These are phyloP conservation scores for Pomatorhinus ruficollis DNA, from an alignment of 2,113 vertebrate species.

Conservation along the genomic window DNA sequence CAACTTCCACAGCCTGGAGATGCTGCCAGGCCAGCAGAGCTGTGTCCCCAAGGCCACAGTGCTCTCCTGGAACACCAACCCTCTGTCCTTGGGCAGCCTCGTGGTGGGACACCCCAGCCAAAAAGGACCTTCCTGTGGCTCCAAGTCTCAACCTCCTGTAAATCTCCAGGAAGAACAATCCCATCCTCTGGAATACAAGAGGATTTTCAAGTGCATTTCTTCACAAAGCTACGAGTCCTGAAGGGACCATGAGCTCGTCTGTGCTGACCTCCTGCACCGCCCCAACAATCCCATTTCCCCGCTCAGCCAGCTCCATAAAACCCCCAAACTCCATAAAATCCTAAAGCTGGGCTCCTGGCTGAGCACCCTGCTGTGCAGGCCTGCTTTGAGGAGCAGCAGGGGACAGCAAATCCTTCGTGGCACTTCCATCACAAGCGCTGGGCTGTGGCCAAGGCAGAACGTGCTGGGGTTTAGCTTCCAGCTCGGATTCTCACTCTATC, in stretches of 20 bases:
- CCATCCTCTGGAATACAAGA: background rate
- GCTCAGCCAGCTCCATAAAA: background rate
- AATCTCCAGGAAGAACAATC: background rate
- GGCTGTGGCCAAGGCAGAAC: background rate
- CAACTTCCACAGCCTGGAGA: background rate
- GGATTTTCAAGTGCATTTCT: background rate
- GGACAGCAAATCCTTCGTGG: background rate
- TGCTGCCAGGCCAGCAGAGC: background rate
- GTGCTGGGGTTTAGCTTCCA: background rate
- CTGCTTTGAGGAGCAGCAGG: background rate
- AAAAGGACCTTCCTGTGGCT: accelerated
- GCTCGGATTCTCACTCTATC: background rate
- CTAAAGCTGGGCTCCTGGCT: background rate
- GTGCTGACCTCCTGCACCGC: background rate
- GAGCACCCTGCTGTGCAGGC: accelerated
- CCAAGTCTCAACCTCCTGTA: background rate
- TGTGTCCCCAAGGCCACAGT: background rate
- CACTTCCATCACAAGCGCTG: background rate
- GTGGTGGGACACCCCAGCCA: background rate
- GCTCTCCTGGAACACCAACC: no score
- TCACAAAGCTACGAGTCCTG: background rate
- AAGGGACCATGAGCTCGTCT: background rate
- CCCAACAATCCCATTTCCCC: background rate
- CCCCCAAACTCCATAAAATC: background rate
- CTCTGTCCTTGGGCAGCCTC: no score